Conservation (phyloP, 2,113 vertebrate species). For the Calyptommatus sinebrachiatus region DNA sequence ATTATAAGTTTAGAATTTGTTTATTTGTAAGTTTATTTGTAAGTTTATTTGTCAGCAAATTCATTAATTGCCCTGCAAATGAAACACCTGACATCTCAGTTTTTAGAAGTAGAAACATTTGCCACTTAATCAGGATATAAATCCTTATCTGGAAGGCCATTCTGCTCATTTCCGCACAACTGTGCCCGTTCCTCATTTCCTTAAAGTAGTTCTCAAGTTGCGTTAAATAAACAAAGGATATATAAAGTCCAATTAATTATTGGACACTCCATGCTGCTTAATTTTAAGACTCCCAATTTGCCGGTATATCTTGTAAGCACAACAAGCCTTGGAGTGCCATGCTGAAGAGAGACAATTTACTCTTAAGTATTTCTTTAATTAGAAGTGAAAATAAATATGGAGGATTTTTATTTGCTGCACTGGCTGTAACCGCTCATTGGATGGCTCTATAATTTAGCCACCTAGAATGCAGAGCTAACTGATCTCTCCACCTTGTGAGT, state of each 20-base stretch:
- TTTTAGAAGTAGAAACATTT: constrained; percentile 24
- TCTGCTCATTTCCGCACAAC: constrained; percentile 68
- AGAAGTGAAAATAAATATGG: constrained; percentile 43
- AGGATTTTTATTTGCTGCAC: constrained; percentile 46
- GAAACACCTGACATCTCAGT: fast-evolving
- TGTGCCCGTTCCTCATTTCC: constrained; percentile 54
- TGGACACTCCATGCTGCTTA: constrained; percentile 76
- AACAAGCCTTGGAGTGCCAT: constrained; percentile 62
- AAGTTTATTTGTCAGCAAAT: background rate
- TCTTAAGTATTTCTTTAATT: constrained; percentile 49
- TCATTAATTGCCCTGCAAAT: fast-evolving
- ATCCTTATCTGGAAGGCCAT: constrained; percentile 60
- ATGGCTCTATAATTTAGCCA: constrained; percentile 17
- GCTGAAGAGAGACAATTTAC: constrained; percentile 33
- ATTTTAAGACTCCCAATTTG: constrained; percentile 75
- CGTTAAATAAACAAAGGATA: constrained; percentile 71
- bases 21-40: too few relatives aligned
- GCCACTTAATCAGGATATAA: constrained; percentile 53
- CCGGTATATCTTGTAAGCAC: constrained; percentile 72
- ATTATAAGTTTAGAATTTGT: too few relatives aligned
- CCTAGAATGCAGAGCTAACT: background rate
- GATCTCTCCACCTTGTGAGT: background rate
- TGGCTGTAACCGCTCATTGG: constrained; percentile 34
- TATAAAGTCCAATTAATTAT: constrained; percentile 76
- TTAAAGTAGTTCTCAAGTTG: constrained; percentile 68